These are phyloP conservation scores for Drosophila trapezifrons DNA, from an alignment of 1,140 invertebrate species.

Conservation along the genomic window DNA sequence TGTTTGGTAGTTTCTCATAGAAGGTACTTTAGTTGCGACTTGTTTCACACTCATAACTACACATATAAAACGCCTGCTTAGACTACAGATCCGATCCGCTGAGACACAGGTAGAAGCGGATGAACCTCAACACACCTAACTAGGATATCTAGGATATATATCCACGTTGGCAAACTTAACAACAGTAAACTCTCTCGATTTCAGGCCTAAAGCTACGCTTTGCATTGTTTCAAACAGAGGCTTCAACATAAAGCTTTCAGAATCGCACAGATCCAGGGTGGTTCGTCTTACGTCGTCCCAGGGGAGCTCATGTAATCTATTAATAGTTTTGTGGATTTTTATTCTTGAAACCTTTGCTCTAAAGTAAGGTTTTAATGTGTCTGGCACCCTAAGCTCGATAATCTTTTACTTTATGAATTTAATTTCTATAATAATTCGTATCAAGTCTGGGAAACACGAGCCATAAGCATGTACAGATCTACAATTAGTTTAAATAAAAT, in stretches of 20 bases:
- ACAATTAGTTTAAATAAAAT: background rate
- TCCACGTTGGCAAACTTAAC: slow-evolving; percentile 64
- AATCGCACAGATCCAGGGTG: slow-evolving; percentile 14
- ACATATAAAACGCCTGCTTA: slow-evolving; percentile 28
- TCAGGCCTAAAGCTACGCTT: slow-evolving; percentile 67
- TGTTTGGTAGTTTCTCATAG: slow-evolving; percentile 46
- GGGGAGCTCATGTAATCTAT: background rate
- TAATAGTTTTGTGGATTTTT: background rate
- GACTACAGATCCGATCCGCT: slow-evolving; percentile 18
- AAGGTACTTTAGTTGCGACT: slow-evolving; percentile 80
- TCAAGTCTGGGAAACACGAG: background rate
- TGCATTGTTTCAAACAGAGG: slow-evolving; percentile 51
- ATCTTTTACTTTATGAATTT: background rate
- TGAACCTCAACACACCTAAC: slow-evolving; percentile 65
- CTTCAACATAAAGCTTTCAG: slow-evolving; percentile 67
- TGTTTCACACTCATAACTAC: slow-evolving; percentile 46
- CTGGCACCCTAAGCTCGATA: background rate
- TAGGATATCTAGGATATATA: slow-evolving; percentile 43
- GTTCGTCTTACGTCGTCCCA: background rate
- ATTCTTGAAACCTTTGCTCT: background rate
- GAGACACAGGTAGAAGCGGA: slow-evolving; percentile 20
- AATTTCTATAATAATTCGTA: background rate
- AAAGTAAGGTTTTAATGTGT: background rate
- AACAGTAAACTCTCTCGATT: slow-evolving; percentile 40
- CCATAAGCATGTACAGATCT: background rate